Base-by-base conservation (phyloP, 1,140 invertebrate species). In the Drosophila repletoides region DNA sequence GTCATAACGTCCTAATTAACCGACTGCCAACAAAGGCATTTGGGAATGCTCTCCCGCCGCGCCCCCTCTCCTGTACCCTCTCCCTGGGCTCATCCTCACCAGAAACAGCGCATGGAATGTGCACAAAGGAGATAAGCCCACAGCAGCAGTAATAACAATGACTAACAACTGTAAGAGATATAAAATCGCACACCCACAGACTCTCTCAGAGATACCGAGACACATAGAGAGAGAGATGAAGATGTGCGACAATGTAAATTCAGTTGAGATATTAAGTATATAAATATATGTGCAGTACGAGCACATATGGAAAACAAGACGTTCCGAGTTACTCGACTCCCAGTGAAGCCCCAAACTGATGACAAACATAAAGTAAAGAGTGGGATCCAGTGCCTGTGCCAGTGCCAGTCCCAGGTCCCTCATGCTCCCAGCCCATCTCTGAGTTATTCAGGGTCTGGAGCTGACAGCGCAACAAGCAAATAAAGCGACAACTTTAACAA, bases 401-500 rank as follows among this genome's bases (percentile, higher is more conserved):
- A 28, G 24, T 41, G n/a, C n/a, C n/a, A 2, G 6, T 15, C 19
- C 1, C 10, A 19, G 29, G 4, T 5, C 36, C 12, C 19, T 2
- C 10, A 19, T 19, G 4, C 5, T 15, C 12, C n/a, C 21, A 5
- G 10, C 4, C 26, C 14, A 15, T 6, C 22, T 14, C 24, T 56
- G 22, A 24, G 24, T 31, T 12, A 55, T 28, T 17, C 24, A 24
- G 33, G 19, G 46, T 29, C 14, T 34, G 46, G 22, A 28, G 56
- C 24, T 53, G 65, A 46, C 41, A 48, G 49, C 34, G 33, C 58
- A 31, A 46, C 55, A 46, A 51, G 60, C 52, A 69, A 74, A 65
- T 83, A 66, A 66, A 60, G 79, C 34, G 66, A 86, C 61, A 84
- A 72, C 66, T 83, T 81, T 70, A 84, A 64, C 79, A 77, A 79